Base-by-base conservation (phyloP, 2,888 invertebrate species). In the Acleris holmiana region DNA sequence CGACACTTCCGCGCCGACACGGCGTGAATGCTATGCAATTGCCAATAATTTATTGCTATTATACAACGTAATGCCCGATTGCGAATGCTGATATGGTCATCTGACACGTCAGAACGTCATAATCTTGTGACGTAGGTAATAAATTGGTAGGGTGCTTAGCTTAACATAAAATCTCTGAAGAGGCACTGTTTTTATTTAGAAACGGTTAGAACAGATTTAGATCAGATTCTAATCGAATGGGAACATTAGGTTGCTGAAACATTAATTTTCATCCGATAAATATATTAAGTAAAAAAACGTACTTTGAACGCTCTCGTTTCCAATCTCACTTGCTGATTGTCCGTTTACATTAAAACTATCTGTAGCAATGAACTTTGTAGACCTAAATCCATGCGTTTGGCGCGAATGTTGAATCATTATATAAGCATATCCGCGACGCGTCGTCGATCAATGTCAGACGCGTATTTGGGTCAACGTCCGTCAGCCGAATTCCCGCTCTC, bases 391-490 rank as follows among this genome's bases (percentile, higher is more conserved):
- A 79, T 79, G 81, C 77, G 79, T 79, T 74, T 67, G 70, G 76
- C 75, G 82, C 82, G 78, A 80, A 83, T 86, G 85, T 83, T 85
- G 59, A 44, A 60, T 65, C 65, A 65, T 83, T 84, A 83, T 87
- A 82, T 78, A 80, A 79, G 82, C 84, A 85, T 86, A 86, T 35
- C 85, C 81, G 85, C 82, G 85, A 80, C 79, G 83, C 83, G 82
- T 88, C 89, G 87, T 90, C 89, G 91, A 91, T 91, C 91, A 91
- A 91, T 91, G 91, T 91, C 91, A 91, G 85, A 88, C 86, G 85
- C 88, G 89, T 90, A 91, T 91, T 88, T 91, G 79, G 91, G 91
- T 91, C 90, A 90, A 86, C 89, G 89, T 81, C 89, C 88, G 86
- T 81, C 84, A 81, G 76, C 82, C 85, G 84, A 86, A 89, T 88